Evolutionary conservation across 2,888 invertebrate genomes (phyloP).

Genomic region (Catocala nupta): DNA sequence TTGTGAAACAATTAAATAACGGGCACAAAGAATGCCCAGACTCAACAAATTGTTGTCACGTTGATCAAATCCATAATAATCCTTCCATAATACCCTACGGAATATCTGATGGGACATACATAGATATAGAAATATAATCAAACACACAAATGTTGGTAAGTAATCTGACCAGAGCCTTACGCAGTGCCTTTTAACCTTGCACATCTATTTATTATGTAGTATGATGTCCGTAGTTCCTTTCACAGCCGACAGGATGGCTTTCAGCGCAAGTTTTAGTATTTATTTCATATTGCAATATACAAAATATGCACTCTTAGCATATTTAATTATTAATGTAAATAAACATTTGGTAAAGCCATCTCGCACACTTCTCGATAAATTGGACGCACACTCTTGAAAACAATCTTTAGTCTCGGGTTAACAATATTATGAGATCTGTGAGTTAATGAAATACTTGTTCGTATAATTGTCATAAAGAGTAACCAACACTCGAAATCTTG

Average conservation of each 20-base stretch:
- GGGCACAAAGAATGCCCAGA: too few relatives aligned
- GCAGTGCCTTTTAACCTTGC: too few relatives aligned
- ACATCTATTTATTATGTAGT: background rate
- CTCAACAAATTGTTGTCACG: too few relatives aligned
- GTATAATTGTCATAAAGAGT: too few relatives aligned
- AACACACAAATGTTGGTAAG: too few relatives aligned
- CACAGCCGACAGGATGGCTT: slow-evolving; percentile 14
- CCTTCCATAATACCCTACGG: too few relatives aligned
- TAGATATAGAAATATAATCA: too few relatives aligned
- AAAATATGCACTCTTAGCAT: background rate
- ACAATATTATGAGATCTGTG: background rate
- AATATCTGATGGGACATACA: too few relatives aligned
- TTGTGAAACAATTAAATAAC: too few relatives aligned
- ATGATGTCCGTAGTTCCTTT: background rate
- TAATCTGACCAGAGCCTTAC: too few relatives aligned
- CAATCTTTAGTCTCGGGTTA: slow-evolving; percentile 1
- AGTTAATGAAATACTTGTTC: background rate
- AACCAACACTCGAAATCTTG: background rate
- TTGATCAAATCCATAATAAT: too few relatives aligned
- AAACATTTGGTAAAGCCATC: slow-evolving; percentile 15
- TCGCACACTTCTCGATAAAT: slow-evolving; percentile 2
- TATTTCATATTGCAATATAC: slow-evolving; percentile 2
- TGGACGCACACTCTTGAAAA: slow-evolving; percentile 8
- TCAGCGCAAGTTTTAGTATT: slow-evolving; percentile 3
- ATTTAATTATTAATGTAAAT: background rate